Conservation (phyloP, 2,797 vertebrate genomes). For the Pseudotriccus pelzelni region DNA sequence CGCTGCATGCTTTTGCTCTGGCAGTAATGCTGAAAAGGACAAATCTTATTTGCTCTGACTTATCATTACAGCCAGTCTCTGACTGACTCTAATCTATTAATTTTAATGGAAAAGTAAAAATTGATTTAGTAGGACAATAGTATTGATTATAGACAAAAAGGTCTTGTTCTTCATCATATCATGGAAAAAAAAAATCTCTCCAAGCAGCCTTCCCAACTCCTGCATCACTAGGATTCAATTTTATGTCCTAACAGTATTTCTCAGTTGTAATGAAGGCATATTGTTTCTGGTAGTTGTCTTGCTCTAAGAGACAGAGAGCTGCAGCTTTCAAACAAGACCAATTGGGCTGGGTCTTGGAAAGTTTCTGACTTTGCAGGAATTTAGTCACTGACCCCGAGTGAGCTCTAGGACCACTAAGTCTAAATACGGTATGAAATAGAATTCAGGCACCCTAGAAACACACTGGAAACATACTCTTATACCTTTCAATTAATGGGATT, state of each 20-base stretch:
- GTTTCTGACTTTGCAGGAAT: not conserved
- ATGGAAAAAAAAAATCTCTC: not conserved
- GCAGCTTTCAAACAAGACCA: not conserved
- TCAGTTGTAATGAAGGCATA: not conserved
- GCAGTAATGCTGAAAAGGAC: not conserved
- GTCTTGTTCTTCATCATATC: not conserved
- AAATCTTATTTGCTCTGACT: constrained; percentile 13
- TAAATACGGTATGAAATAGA: not conserved
- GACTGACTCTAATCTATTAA: not conserved
- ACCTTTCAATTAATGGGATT: not conserved
- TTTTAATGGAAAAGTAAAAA: constrained; percentile 31
- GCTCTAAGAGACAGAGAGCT: not conserved
- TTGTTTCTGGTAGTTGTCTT: not conserved
- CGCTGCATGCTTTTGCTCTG: not conserved
- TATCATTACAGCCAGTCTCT: not conserved
- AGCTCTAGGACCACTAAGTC: not conserved
- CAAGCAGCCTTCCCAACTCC: not conserved
- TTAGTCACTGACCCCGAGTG: not conserved
- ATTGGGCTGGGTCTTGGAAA: not conserved
- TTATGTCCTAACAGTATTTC: not conserved
- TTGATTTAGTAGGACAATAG: not conserved
- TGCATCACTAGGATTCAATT: not conserved
- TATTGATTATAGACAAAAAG: not conserved
- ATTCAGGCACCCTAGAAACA: not conserved
- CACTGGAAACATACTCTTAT: not conserved